phyloP scores from a whole-genome alignment of 2,888 invertebrate species.

The Xanthia togata region DNA sequence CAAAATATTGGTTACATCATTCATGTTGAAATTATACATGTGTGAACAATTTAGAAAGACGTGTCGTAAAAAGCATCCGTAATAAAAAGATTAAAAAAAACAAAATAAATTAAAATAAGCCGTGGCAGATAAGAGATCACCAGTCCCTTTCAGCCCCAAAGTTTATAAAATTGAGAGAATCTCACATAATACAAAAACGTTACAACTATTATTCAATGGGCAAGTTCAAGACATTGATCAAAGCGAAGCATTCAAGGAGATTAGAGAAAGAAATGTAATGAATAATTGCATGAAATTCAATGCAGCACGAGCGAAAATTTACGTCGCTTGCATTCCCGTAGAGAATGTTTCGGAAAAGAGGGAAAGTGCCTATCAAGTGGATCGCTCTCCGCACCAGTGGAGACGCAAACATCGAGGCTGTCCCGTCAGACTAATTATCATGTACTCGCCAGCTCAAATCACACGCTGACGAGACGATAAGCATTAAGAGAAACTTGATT shows the following conservation, averaged over 20 bases:
- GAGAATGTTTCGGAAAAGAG: conserved; percentile 80
- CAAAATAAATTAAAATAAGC: too few species aligned
- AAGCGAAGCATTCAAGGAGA: conserved; percentile 46
- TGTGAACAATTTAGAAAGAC: too few species aligned
- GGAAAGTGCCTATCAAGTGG: conserved; percentile 78
- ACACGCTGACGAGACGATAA: conserved; percentile 49
- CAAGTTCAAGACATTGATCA: conserved; percentile 56
- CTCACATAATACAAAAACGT: conserved; percentile 23
- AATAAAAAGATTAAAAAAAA: too few species aligned
- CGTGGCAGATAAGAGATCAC: too few species aligned
- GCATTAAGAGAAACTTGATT: conserved; percentile 65
- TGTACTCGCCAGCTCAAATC: conserved; percentile 51
- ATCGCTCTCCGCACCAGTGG: conserved; percentile 71
- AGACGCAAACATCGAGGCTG: conserved; percentile 63
- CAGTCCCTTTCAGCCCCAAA: too few species aligned
- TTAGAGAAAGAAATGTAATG: conserved; percentile 51
- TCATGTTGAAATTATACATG: too few species aligned
- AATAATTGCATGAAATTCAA: conserved; percentile 64
- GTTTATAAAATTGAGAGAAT: conserved; percentile 25
- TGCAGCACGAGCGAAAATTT: conserved; percentile 68
- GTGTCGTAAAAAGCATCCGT: too few species aligned
- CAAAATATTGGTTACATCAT: too few species aligned
- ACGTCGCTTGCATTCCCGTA: conserved; percentile 67
- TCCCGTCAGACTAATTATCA: conserved; percentile 58
- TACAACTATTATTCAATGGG: conserved; percentile 58